These are phyloP conservation scores for Patiria miniata DNA, from an alignment of 35 echinoderm and acorn worm genomes.

Conservation along the genomic window DNA sequence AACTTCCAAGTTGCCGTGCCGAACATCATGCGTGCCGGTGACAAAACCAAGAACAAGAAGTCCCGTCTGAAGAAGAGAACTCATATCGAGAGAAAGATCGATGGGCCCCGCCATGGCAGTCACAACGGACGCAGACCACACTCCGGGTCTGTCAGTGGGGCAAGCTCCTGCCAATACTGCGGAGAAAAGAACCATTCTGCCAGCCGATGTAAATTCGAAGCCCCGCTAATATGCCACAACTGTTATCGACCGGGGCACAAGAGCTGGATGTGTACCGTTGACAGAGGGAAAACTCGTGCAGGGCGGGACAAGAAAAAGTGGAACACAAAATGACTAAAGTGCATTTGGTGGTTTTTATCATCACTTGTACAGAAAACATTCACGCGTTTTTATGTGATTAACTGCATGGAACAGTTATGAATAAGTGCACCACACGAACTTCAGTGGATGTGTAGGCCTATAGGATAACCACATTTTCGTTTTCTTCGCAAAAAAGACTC, in stretches of 20 bases:
- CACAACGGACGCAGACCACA: neutral
- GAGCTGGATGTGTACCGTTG: conserved; percentile 12
- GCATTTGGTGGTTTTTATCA: no score
- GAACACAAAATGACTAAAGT: no score
- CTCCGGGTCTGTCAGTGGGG: neutral
- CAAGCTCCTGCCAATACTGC: neutral
- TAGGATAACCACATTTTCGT: no score
- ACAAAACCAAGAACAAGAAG: neutral
- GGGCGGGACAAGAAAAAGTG: neutral
- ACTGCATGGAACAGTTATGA: no score
- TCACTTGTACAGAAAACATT: no score
- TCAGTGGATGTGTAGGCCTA: no score
- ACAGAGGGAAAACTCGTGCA: neutral
- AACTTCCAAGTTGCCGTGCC: conserved; percentile 32
- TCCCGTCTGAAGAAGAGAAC: neutral
- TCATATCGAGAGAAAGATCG: neutral
- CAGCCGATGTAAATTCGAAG: neutral
- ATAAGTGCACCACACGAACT: no score
- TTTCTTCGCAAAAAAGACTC: no score
- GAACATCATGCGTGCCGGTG: neutral
- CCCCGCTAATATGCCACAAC: neutral
- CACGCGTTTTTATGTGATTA: no score
- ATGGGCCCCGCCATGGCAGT: neutral
- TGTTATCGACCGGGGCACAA: neutral
- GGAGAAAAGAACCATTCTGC: conserved; percentile 5